Conservation (phyloP, 2,797 vertebrate genomes). For the Diglossa cyanea region DNA sequence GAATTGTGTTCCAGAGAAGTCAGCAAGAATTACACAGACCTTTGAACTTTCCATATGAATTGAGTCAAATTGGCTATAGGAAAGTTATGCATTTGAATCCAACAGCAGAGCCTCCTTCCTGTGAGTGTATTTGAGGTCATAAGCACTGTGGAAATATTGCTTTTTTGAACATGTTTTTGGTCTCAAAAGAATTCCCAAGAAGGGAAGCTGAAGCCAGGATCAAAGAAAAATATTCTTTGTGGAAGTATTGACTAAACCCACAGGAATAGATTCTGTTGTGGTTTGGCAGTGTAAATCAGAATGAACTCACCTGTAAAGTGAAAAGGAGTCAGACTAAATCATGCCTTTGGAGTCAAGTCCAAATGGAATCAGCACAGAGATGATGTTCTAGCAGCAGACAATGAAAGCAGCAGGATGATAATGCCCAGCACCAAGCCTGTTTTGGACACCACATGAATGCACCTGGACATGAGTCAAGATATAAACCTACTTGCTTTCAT, state of each 20-base stretch:
- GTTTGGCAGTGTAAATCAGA: neutral
- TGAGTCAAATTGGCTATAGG: neutral
- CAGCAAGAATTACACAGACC: neutral
- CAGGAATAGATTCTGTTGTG: neutral
- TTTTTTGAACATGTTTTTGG: neutral
- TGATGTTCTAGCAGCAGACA: neutral
- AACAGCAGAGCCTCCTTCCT: neutral
- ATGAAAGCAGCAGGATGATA: neutral
- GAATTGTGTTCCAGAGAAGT: neutral
- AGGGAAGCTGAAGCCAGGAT: neutral
- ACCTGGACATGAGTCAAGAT: neutral
- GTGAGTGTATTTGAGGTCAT: neutral
- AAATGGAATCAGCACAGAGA: neutral
- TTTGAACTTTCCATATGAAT: neutral
- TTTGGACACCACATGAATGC: neutral
- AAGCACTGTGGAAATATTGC: neutral
- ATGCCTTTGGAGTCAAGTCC: neutral
- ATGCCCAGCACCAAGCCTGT: neutral
- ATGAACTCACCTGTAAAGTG: neutral
- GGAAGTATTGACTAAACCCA: neutral
- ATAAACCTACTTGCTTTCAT: neutral
- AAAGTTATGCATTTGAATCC: neutral
- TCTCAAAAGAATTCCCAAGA: neutral
- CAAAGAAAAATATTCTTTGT: neutral
- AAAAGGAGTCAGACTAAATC: neutral